These are phyloP conservation scores for Drosophila antonietae DNA, from an alignment of 2,888 invertebrate species.

Conservation along the genomic window DNA sequence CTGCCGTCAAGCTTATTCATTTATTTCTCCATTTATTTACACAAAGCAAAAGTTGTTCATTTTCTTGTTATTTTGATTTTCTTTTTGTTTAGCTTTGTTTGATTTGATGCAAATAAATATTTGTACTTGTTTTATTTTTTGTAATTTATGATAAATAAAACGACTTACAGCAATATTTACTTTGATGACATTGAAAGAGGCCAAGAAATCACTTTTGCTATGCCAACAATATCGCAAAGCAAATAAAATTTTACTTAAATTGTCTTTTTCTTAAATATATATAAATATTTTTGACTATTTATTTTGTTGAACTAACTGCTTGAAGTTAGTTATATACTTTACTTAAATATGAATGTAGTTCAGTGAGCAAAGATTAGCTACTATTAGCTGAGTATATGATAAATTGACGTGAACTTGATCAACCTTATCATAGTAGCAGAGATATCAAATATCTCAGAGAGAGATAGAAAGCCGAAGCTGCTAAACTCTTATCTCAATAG, in stretches of 20 bases:
- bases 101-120: constrained; percentile 1
- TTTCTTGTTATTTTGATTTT: neutral
- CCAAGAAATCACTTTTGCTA: neutral
- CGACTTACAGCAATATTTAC: neutral
- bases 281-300: neutral
- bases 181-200: neutral
- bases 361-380: too few species aligned
- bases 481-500: too few species aligned
- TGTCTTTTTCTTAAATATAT: neutral
- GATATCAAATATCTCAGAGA: too few species aligned
- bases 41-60: neutral
- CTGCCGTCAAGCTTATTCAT: neutral
- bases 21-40: constrained; percentile 2
- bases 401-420: too few species aligned
- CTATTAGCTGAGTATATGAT: too few species aligned
- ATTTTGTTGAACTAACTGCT: neutral
- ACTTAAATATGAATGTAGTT: neutral
- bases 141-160: neutral
- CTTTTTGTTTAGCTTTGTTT: neutral
- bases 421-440: too few species aligned
- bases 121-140: neutral
- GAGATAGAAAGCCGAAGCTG: too few species aligned
- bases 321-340: neutral
- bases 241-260: neutral
- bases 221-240: neutral